Conservation (phyloP, 2,888 invertebrate species). For the Hymenopus coronatus region DNA sequence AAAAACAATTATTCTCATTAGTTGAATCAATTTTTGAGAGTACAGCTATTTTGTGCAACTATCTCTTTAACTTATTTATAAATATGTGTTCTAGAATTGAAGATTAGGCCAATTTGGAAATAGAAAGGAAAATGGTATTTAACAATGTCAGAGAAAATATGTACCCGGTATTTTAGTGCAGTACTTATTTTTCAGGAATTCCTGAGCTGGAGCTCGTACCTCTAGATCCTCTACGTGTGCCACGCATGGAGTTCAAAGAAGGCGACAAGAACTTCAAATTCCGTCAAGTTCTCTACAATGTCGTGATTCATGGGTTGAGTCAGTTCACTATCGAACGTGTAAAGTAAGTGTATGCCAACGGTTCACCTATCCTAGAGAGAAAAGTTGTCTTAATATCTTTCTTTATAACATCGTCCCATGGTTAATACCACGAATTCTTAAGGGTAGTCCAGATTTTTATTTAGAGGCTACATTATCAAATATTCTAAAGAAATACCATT, state of each 20-base stretch:
- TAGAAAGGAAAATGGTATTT: no score
- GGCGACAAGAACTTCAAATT: conserved; percentile 34
- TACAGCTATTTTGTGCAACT: neutral
- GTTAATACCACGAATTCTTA: no score
- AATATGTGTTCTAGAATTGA: neutral
- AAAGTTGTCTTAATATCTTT: no score
- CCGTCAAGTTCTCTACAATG: conserved; percentile 37
- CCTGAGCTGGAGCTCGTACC: conserved; percentile 40
- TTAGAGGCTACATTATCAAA: no score
- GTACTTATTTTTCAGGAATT: conserved; percentile 29
- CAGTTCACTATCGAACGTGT: conserved; percentile 25
- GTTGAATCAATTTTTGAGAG: neutral
- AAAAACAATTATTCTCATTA: neutral
- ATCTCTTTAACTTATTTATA: neutral
- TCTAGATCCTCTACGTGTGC: conserved; percentile 40
- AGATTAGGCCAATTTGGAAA: neutral
- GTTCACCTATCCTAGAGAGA: no score
- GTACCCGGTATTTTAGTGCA: neutral
- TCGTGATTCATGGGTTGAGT: conserved; percentile 33
- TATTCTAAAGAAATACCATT: no score
- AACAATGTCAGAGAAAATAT: neutral
- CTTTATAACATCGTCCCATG: no score
- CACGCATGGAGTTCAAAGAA: conserved; percentile 31
- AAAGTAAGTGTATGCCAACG: conserved; percentile 35
- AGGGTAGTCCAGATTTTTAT: no score